Evolutionary conservation across 2,888 invertebrate species (phyloP), one percentile per base, ranked within the genome.

Genomic region (Vanessa cardui): DNA sequence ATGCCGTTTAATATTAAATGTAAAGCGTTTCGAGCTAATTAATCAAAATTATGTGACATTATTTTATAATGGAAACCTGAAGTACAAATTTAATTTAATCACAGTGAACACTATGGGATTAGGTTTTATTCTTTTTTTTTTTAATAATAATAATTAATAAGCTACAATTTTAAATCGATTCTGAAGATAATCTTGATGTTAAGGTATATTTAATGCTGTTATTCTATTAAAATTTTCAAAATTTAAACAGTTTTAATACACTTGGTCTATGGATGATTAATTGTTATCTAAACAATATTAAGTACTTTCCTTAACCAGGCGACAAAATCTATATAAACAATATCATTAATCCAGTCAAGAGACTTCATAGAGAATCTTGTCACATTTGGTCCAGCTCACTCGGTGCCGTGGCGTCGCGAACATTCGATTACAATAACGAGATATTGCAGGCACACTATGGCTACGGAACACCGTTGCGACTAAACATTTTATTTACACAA

Each of bases 311-410:
- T 74, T 75, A 80, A 85, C 87, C 89, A 90, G 89, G 87, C 87
- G 83, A 85, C 86, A 86, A 87, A 89, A 88, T 87, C 83, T 81
- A 79, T 76, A 78, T 81, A 87, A 88, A 87, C 81, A 84, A 86
- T 86, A 84, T 71, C 81, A 84, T 86, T 72, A 72, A 71, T 74
- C 72, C 71, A 78, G 76, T 72, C 72, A 74, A 74, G 60, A 54
- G 66, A 63, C 71, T 69, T 67, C 72, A 52, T 68, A 69, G 68
- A 67, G 69, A 69, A 71, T 74, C 74, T 78, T 78, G 78, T 77
- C 76, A 77, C 77, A 77, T 78, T 79, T 77, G 76, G 77, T 76
- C 68, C 68, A 67, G 62, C 31, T 20, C 45, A 20, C 15, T 33
- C 26, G 6, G 21, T 54, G 47, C 31, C 45, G 21, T 31, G 7